phyloP scores from a whole-genome alignment of 2,888 invertebrate species.

The Hyposoter didymator region DNA sequence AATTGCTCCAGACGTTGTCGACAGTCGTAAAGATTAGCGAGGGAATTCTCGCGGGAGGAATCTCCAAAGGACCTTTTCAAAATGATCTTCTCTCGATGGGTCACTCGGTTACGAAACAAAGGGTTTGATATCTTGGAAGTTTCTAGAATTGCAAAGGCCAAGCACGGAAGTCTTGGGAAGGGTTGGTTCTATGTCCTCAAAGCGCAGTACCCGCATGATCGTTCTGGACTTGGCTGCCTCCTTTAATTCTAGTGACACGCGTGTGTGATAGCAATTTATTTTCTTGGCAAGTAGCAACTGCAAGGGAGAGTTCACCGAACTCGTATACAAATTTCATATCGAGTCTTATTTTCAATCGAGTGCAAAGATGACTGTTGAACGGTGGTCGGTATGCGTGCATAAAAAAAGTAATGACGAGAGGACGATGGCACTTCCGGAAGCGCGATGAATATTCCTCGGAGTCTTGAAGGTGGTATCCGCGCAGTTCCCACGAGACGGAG shows the following conservation, averaged over 20 bases:
- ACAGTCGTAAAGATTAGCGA: background rate
- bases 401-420: slow-evolving; percentile 2
- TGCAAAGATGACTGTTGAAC: background rate
- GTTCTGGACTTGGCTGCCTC: background rate
- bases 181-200: slow-evolving; percentile 6
- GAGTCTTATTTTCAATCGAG: background rate
- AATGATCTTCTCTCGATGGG: background rate
- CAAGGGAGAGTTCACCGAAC: background rate
- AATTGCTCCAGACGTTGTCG: background rate
- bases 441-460: slow-evolving; percentile 25
- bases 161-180: slow-evolving; percentile 7
- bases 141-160: background rate
- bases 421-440: slow-evolving; percentile 12
- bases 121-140: background rate
- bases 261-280: background rate
- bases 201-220: slow-evolving; percentile 54
- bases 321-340: background rate
- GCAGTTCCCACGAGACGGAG: slow-evolving; percentile 56
- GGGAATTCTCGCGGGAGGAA: background rate
- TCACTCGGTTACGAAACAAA: background rate
- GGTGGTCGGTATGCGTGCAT: background rate
- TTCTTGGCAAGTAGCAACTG: background rate
- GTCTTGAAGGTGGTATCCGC: background rate
- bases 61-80: background rate
- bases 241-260: background rate